These are phyloP conservation scores for Enteromius paludinosus DNA, from an alignment of 2,797 vertebrate species.

Conservation along the genomic window DNA sequence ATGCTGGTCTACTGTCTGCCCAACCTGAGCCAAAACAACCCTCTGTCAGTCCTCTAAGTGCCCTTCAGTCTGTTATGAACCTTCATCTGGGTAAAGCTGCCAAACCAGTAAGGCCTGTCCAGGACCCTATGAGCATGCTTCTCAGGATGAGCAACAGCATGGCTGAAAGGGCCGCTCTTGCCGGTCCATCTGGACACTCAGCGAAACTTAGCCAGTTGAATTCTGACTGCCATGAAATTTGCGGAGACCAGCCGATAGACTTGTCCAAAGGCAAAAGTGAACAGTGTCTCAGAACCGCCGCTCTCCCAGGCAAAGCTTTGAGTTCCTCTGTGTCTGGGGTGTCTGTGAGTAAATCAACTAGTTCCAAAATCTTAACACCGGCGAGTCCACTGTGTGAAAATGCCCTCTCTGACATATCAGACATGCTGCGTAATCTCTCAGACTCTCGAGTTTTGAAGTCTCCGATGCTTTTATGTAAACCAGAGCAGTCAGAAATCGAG, in stretches of 20 bases:
- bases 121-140: slow-evolving; percentile 98
- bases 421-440: slow-evolving; percentile 98
- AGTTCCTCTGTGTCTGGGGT: slow-evolving; percentile 41
- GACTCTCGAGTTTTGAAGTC: slow-evolving; percentile 91
- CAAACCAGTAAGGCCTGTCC: slow-evolving; percentile 90
- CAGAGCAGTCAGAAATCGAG: slow-evolving; percentile 88
- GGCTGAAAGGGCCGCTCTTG: slow-evolving; percentile 94
- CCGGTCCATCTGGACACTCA: slow-evolving; percentile 86
- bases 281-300: slow-evolving; percentile 85
- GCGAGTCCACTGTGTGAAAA: slow-evolving; percentile 94
- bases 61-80: slow-evolving; percentile 99
- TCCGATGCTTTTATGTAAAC: slow-evolving; percentile 86
- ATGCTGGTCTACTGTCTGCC: slow-evolving; percentile 91
- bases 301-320: slow-evolving; percentile 69
- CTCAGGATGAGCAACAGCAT: slow-evolving; percentile 98
- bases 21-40: slow-evolving; percentile 93
- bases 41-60: slow-evolving; percentile 97
- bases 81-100: slow-evolving; percentile 98
- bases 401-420: slow-evolving; percentile 97
- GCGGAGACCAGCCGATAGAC: slow-evolving; percentile 97
- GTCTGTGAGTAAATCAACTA: slow-evolving; percentile 45
- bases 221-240: slow-evolving; percentile 86
- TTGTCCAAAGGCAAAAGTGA: slow-evolving; percentile 96
- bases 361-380: slow-evolving; percentile 31
- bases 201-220: slow-evolving; percentile 86